Evolutionary conservation across 35 echinoderm and acorn worm genomes (phyloP).

Genomic region (Stichopus chloronotus): DNA sequence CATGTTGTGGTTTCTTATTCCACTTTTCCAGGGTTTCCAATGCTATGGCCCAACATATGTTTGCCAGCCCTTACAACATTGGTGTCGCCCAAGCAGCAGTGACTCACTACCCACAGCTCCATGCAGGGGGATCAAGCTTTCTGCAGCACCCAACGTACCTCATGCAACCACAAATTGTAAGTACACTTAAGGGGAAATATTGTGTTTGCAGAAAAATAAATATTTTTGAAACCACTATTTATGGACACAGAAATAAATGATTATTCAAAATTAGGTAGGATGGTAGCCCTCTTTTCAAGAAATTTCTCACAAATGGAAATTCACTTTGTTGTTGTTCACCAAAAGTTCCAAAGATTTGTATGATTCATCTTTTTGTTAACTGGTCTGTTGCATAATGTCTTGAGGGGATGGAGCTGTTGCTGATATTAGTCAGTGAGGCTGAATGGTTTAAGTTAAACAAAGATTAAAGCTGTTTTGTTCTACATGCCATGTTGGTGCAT

Average conservation of each 20-base stretch:
- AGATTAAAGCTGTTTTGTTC: too few species aligned
- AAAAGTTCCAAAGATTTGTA: too few species aligned
- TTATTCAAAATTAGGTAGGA: too few species aligned
- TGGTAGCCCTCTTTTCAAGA: too few species aligned
- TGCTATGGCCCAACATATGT: constrained; percentile 54
- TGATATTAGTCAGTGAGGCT: too few species aligned
- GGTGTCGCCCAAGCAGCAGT: constrained; percentile 32
- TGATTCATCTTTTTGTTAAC: too few species aligned
- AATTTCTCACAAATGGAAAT: too few species aligned
- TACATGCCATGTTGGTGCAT: too few species aligned
- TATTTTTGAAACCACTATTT: background rate
- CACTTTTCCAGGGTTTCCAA: constrained; percentile 34
- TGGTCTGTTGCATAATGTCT: too few species aligned
- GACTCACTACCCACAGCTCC: constrained; percentile 41
- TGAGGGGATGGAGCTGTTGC: too few species aligned
- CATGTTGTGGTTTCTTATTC: background rate
- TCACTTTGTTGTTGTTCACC: too few species aligned
- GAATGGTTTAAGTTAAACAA: too few species aligned
- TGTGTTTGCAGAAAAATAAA: background rate
- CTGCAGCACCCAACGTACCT: constrained; percentile 48
- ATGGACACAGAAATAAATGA: background rate
- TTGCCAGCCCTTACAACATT: constrained; percentile 54
- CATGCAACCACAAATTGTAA: constrained; percentile 61
- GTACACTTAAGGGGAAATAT: background rate
- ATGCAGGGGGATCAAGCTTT: constrained; percentile 39